A percentile compares a stretch with the other conserved stretches of the same genome.
Evolutionary conservation across 2,888 invertebrate genomes (phyloP).

Genomic region (Allolobophora icterica): DNA sequence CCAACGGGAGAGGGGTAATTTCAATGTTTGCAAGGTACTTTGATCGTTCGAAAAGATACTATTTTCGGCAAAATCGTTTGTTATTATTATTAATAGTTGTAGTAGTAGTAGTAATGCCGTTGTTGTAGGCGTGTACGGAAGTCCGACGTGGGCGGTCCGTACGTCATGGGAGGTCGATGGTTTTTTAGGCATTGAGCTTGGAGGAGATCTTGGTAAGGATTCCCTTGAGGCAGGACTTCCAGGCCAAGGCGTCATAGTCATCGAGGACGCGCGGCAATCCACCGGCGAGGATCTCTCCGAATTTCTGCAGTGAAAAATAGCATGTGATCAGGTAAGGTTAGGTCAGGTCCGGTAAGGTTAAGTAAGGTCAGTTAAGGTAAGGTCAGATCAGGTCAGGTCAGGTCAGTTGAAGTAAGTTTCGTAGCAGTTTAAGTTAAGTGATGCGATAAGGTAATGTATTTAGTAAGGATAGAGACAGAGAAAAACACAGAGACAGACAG

Average conservation of each 20-base stretch:
- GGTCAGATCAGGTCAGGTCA: not conserved
- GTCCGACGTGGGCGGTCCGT: not conserved
- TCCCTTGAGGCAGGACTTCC: conserved; percentile 34
- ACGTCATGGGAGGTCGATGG: not conserved
- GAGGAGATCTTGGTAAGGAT: conserved; percentile 31
- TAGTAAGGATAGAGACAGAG: not conserved
- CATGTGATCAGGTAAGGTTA: not conserved
- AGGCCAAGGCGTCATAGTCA: conserved; percentile 32
- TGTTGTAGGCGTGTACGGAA: not conserved
- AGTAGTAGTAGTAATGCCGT: not conserved
- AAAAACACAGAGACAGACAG: too few species aligned
- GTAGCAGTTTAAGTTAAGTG: too few species aligned
- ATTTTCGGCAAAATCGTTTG: not conserved
- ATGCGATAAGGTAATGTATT: too few species aligned
- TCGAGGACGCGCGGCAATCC: conserved; percentile 12
- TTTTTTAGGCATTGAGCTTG: not conserved
- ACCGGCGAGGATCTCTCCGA: conserved; percentile 19
- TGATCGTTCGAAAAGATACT: not conserved
- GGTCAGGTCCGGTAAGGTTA: not conserved
- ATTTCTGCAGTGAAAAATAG: not conserved
- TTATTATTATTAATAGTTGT: not conserved
- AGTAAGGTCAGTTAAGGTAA: too few species aligned
- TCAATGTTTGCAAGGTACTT: not conserved
- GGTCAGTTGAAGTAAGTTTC: too few species aligned
- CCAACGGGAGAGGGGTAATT: not conserved